A percentile compares a stretch with the other conserved stretches of the same genome.
Conservation (phyloP, 2,797 vertebrate genomes). For the Danionella dracula region DNA sequence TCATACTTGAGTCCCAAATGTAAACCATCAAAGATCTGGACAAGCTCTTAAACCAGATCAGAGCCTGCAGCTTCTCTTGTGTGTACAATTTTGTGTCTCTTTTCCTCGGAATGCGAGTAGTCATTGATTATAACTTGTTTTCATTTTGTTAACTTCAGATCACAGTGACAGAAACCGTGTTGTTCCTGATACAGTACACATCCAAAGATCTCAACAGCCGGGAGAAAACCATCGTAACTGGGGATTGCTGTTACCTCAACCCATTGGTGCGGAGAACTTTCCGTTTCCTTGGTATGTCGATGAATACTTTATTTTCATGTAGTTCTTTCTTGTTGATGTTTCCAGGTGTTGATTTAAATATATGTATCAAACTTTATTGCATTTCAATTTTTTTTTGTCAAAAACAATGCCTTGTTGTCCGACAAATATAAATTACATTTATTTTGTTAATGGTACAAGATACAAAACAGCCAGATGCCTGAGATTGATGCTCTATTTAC, state of each 20-base stretch:
- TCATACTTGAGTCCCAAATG: background rate
- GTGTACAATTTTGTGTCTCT: no score
- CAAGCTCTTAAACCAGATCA: conserved; percentile 22
- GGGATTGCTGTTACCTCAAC: conserved; percentile 98
- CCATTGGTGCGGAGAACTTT: conserved; percentile 91
- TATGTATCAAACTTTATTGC: no score
- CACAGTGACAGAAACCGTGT: conserved; percentile 88
- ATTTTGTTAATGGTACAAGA: no score
- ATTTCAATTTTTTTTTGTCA: no score
- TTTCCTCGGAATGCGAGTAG: no score
- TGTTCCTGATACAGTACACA: conserved; percentile 95
- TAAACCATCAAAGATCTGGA: background rate
- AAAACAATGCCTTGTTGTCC: no score
- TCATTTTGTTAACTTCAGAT: no score
- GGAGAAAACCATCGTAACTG: conserved; percentile 91
- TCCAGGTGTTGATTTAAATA: no score
- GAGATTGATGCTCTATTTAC: no score
- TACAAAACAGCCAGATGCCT: no score
- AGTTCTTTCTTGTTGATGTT: conserved; percentile 1
- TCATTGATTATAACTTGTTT: no score
- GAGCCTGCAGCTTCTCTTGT: background rate
- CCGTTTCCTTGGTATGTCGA: conserved; percentile 87
- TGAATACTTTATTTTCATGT: background rate
- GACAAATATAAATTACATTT: no score
- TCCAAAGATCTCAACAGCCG: conserved; percentile 94